phyloP scores from a whole-genome alignment of 2,113 vertebrate species.

The Antigone vipio region DNA sequence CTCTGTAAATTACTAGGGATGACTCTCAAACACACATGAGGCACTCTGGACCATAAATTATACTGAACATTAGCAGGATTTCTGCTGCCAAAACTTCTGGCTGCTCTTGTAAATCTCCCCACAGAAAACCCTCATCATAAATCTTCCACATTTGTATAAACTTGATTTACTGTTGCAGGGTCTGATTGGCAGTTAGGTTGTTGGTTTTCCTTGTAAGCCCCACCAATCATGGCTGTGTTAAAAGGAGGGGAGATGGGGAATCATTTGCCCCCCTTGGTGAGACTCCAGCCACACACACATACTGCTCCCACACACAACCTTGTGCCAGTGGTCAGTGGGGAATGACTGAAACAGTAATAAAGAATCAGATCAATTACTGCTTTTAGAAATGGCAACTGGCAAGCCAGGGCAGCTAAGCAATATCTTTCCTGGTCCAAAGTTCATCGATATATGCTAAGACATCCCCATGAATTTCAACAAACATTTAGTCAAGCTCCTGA shows the following conservation, averaged over 20 bases:
- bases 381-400: background rate
- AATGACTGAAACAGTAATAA: background rate
- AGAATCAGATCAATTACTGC: background rate
- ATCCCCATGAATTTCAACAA: background rate
- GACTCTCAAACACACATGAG: background rate
- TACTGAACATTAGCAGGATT: background rate
- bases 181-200: background rate
- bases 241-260: background rate
- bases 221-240: background rate
- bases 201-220: background rate
- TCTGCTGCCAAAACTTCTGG: background rate
- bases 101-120: slow-evolving; percentile 10
- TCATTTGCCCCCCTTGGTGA: background rate
- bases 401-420: background rate
- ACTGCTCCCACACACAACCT: background rate
- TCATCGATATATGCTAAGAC: background rate
- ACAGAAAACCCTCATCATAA: background rate
- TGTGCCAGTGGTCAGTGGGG: background rate
- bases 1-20: background rate
- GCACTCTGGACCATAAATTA: slow-evolving; percentile 1
- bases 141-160: background rate
- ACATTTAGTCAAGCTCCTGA: background rate
- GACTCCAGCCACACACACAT: background rate
- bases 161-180: background rate
- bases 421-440: background rate